These are phyloP conservation scores for Pycnomerus fuliginosus DNA, from an alignment of 2,888 invertebrate species.

Conservation along the genomic window DNA sequence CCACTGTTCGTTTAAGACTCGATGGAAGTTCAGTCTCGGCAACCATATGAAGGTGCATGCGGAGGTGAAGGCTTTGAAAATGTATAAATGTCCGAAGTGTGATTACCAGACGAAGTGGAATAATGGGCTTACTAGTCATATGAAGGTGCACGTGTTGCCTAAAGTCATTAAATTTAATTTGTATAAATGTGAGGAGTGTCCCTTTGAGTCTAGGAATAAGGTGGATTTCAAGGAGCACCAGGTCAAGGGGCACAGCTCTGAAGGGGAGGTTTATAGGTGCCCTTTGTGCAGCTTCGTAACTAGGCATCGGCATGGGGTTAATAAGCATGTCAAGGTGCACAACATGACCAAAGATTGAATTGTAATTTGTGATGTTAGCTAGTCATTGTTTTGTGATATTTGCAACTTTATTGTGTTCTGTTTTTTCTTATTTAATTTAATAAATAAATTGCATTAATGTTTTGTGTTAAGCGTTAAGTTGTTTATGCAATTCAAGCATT, in stretches of 20 bases:
- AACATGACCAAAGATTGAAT: constrained; percentile 5
- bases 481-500: no score
- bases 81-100: constrained; percentile 16
- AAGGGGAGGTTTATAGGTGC: constrained; percentile 11
- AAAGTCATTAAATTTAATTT: constrained; percentile 12
- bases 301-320: constrained; percentile 16
- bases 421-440: no score
- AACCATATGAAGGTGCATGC: constrained; percentile 19
- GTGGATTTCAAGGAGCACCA: constrained; percentile 11
- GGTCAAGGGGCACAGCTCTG: constrained; percentile 10
- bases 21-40: constrained; percentile 15
- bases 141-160: constrained; percentile 17
- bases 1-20: constrained; percentile 13
- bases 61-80: constrained; percentile 8
- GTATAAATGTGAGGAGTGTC: constrained; percentile 14
- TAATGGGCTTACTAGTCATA: constrained; percentile 15
- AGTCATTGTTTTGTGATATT: no score
- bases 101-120: constrained; percentile 15
- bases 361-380: not conserved
- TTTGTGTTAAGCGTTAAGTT: no score
- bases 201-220: constrained; percentile 11
- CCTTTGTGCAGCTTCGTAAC: constrained; percentile 14
- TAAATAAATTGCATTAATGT: no score
- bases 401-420: no score
- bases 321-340: constrained; percentile 17